Conservation (phyloP, 2,113 vertebrate species). For the Choloepus hoffmanni region DNA sequence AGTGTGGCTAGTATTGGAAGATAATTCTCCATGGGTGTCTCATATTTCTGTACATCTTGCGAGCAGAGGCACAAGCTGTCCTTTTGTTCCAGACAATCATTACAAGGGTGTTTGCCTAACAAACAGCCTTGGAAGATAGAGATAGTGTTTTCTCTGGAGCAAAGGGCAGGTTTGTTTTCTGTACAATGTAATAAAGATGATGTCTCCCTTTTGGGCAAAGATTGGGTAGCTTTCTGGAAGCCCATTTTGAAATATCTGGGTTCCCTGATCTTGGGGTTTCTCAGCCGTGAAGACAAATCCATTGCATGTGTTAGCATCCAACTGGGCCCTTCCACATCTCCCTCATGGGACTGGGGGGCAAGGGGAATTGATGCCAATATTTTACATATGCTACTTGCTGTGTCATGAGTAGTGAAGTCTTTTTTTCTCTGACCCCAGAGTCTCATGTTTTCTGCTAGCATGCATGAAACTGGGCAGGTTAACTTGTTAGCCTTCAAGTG, state of each 20-base stretch:
- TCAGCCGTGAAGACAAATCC: background rate
- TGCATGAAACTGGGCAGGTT: background rate
- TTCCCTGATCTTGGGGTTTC: background rate
- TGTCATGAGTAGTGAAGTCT: background rate
- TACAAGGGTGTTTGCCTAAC: background rate
- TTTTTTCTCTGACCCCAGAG: constrained; percentile 24
- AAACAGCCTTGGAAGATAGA: background rate
- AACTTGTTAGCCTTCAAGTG: background rate
- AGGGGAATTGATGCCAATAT: no score
- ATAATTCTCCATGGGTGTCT: background rate
- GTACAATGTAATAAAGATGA: background rate
- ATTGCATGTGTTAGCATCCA: background rate
- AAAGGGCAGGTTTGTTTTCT: background rate
- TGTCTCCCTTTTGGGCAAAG: background rate
- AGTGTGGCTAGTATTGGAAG: background rate
- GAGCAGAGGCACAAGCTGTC: background rate
- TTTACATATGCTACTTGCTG: background rate
- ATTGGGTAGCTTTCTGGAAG: background rate
- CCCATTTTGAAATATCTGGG: background rate
- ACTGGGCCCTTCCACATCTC: background rate
- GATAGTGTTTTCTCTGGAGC: background rate
- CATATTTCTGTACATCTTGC: background rate
- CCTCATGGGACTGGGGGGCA: background rate
- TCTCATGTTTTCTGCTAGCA: background rate
- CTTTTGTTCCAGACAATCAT: background rate